Evolutionary conservation across 2,888 invertebrate genomes (phyloP).

Genomic region (Sinopyrophorus schimmeli): DNA sequence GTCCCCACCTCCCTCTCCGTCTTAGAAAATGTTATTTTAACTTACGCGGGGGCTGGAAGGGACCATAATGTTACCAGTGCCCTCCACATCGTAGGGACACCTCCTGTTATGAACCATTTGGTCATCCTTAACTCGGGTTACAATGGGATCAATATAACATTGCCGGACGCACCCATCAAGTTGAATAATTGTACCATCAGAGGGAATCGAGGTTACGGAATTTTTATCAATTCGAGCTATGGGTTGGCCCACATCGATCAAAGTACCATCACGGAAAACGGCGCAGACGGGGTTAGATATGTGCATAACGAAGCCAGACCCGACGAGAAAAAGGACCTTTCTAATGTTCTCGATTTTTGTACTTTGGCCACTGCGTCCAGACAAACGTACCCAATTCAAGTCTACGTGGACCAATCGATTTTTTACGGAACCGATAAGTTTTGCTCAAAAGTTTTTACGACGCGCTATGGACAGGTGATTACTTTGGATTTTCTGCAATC

Average conservation of each 20-base stretch:
- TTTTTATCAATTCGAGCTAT: conserved; percentile 87
- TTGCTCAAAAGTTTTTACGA: conserved; percentile 81
- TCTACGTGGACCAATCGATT: conserved; percentile 79
- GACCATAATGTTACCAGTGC: conserved; percentile 81
- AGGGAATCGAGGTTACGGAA: conserved; percentile 84
- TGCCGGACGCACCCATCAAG: conserved; percentile 77
- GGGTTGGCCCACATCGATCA: conserved; percentile 79
- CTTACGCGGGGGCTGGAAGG: conserved; percentile 82
- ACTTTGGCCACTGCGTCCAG: conserved; percentile 79
- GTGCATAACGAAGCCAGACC: conserved; percentile 79
- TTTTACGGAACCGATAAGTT: conserved; percentile 71
- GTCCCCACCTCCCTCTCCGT: conserved; percentile 80
- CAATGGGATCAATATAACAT: conserved; percentile 89
- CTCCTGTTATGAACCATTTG: conserved; percentile 84
- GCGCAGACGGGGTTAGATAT: conserved; percentile 88
- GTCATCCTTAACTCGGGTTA: conserved; percentile 86
- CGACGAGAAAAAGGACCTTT: conserved; percentile 73
- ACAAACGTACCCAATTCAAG: conserved; percentile 84
- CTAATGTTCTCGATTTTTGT: conserved; percentile 82
- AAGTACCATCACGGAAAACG: conserved; percentile 80
- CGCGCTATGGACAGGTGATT: conserved; percentile 75
- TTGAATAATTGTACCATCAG: conserved; percentile 82
- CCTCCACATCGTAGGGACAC: conserved; percentile 84
- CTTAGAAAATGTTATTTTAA: conserved; percentile 77
- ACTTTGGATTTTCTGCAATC: conserved; percentile 86